Evolutionary conservation across 2,797 vertebrate species (phyloP).

Genomic region (Peromyscus attwateri): DNA sequence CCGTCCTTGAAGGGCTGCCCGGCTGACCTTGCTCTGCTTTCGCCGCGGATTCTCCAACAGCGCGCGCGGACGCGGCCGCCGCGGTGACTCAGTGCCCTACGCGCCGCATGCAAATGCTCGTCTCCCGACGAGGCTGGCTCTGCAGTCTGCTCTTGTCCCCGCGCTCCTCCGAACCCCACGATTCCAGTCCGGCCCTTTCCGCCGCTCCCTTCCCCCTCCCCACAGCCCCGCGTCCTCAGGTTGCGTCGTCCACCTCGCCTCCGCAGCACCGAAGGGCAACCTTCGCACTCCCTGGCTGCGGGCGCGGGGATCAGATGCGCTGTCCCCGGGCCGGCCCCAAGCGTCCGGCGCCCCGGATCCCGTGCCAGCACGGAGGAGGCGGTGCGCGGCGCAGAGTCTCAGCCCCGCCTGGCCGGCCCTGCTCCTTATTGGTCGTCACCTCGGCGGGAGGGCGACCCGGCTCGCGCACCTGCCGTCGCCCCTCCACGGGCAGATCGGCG

Average conservation of each 20-base stretch:
- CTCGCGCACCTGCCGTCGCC: slow-evolving; percentile 85
- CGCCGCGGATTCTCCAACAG: slow-evolving; percentile 76
- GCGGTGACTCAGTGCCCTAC: slow-evolving; percentile 78
- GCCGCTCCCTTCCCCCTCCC: background rate
- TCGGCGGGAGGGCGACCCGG: slow-evolving; percentile 78
- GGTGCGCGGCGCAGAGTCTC: slow-evolving; percentile 76
- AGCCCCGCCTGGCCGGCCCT: slow-evolving; percentile 67
- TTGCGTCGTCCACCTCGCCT: background rate
- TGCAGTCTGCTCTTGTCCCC: slow-evolving; percentile 13
- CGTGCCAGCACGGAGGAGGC: slow-evolving; percentile 79
- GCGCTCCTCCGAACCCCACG: background rate
- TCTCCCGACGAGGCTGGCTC: background rate
- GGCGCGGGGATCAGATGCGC: slow-evolving; percentile 68
- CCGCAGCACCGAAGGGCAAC: slow-evolving; percentile 76
- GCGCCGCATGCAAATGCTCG: slow-evolving; percentile 72
- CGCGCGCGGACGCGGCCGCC: slow-evolving; percentile 44
- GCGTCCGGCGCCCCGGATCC: slow-evolving; percentile 71
- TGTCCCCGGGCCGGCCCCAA: slow-evolving; percentile 69
- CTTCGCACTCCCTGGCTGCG: slow-evolving; percentile 73
- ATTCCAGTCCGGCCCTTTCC: slow-evolving; percentile 47
- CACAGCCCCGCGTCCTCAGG: slow-evolving; percentile 65
- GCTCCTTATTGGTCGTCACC: slow-evolving; percentile 85
- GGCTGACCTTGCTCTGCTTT: slow-evolving; percentile 92
- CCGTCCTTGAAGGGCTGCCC: slow-evolving; percentile 89
- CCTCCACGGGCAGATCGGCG: slow-evolving; percentile 84